phyloP scores from a whole-genome alignment of 2,888 invertebrate genomes.

The Calliscelio sp. region DNA sequence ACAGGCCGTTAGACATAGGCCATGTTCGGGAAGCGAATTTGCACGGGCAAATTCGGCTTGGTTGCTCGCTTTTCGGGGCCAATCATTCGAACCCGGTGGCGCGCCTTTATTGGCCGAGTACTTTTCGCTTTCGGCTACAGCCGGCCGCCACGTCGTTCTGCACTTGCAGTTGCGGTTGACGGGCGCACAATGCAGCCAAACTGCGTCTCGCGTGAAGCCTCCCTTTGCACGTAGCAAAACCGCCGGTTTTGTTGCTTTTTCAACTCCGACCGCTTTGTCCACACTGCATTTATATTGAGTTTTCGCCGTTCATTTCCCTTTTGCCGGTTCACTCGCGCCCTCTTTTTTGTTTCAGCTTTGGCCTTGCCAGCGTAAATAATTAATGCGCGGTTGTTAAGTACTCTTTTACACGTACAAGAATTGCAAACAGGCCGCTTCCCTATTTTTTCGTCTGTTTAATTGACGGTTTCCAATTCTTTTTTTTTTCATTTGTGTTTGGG shows the following conservation, averaged over 20 bases:
- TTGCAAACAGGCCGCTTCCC: neutral
- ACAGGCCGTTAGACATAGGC: conserved; percentile 39
- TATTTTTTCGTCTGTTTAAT: conserved; percentile 7
- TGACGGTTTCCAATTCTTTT: neutral
- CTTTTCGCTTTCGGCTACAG: conserved; percentile 57
- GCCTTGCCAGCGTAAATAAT: conserved; percentile 26
- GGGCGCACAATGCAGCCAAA: conserved; percentile 80
- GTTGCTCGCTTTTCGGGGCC: conserved; percentile 19
- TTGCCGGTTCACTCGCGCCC: conserved; percentile 19
- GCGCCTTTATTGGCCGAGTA: conserved; percentile 58
- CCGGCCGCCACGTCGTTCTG: conserved; percentile 73
- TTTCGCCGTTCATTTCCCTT: conserved; percentile 31
- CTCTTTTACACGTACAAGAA: conserved; percentile 3
- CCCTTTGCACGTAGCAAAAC: conserved; percentile 51
- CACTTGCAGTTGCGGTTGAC: conserved; percentile 82
- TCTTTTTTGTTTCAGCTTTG: neutral
- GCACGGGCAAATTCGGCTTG: neutral
- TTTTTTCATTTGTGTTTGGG: too few species aligned
- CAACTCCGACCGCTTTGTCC: conserved; percentile 52
- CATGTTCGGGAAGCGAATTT: neutral
- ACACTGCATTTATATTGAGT: conserved; percentile 57
- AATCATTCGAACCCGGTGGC: conserved; percentile 58
- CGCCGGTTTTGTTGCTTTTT: conserved; percentile 59
- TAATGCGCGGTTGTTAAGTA: conserved; percentile 36
- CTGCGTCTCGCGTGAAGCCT: conserved; percentile 64